Conservation (phyloP, 2,113 vertebrate species). For the Miniopterus natalensis region DNA sequence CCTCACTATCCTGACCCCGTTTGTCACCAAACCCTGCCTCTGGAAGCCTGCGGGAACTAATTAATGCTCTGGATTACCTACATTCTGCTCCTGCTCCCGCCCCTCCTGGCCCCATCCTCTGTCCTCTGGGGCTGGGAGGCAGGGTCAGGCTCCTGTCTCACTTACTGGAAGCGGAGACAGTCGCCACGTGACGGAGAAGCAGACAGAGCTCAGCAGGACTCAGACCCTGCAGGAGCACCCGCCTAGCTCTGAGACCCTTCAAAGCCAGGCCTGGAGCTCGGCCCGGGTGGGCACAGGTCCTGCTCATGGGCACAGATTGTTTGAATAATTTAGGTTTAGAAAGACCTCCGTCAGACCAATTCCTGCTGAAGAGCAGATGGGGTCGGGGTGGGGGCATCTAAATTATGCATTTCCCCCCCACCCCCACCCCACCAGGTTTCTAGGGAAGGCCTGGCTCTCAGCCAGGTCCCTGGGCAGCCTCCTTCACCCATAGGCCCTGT, state of each 20-base stretch:
- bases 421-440: neutral
- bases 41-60: constrained; percentile 1
- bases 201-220: neutral
- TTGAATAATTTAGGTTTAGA: constrained; percentile 66
- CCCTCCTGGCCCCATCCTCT: neutral
- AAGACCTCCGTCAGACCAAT: constrained; percentile 66
- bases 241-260: neutral
- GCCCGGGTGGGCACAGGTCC: neutral
- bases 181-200: neutral
- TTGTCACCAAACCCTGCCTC: neutral
- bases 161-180: neutral
- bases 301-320: neutral
- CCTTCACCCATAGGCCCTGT: neutral
- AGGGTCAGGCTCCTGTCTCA: neutral
- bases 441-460: neutral
- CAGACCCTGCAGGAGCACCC: neutral
- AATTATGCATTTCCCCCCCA: neutral
- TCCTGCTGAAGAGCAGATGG: constrained; percentile 45
- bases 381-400: constrained; percentile 27
- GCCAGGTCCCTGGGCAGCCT: neutral
- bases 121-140: neutral
- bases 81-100: neutral
- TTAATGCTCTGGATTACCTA: constrained; percentile 57
- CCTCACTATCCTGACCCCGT: neutral
- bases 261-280: neutral